Conservation (phyloP, 1,140 invertebrate species). For the Lysiphlebus fabarum region DNA sequence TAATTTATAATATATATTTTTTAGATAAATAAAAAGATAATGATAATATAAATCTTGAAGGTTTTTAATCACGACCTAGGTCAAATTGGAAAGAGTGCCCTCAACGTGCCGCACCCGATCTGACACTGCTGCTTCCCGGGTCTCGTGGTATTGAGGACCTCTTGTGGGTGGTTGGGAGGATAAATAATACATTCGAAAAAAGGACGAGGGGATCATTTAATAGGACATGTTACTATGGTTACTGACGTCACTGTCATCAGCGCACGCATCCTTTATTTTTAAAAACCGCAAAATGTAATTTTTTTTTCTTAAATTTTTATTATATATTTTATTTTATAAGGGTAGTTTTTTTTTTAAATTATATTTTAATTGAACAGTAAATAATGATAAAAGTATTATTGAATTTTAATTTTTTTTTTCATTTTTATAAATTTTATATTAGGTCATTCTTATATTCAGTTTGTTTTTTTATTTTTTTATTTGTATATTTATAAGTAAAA, state of each 20-base stretch:
- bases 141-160: conserved; percentile 23
- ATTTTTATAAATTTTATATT: too few species aligned
- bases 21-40: too few species aligned
- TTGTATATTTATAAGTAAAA: too few species aligned
- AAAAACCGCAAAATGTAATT: conserved; percentile 2
- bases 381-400: too few species aligned
- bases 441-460: too few species aligned
- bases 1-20: too few species aligned
- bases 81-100: conserved; percentile 38
- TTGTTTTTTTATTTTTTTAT: too few species aligned
- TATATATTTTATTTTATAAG: too few species aligned
- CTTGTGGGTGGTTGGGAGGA: background rate
- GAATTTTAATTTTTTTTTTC: too few species aligned
- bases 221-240: conserved; percentile 2
- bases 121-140: conserved; percentile 32
- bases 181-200: background rate
- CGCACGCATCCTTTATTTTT: conserved; percentile 2
- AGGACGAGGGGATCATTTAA: background rate
- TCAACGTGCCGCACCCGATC: conserved; percentile 41
- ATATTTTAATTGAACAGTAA: too few species aligned
- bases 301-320: too few species aligned
- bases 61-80: conserved; percentile 33
- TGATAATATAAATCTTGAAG: background rate
- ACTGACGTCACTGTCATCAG: background rate
- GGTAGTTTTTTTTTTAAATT: too few species aligned